These are phyloP conservation scores for Drosophila ambigua DNA, from an alignment of 1,140 invertebrate species.

Conservation along the genomic window DNA sequence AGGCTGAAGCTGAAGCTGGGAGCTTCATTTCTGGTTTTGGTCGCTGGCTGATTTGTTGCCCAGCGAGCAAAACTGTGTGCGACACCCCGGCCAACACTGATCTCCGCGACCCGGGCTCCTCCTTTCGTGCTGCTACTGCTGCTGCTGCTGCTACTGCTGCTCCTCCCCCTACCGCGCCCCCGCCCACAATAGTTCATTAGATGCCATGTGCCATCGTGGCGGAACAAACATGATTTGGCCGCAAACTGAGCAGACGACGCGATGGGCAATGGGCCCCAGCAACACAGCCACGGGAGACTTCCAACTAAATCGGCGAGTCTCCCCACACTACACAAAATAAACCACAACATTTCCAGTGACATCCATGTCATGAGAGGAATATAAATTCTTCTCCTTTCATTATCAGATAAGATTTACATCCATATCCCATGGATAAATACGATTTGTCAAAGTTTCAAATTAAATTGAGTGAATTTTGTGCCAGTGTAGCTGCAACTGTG, in stretches of 20 bases:
- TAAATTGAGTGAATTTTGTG: neutral
- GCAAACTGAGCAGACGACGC: constrained; percentile 36
- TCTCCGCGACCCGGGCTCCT: constrained; percentile 8
- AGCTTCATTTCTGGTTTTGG: constrained; percentile 76
- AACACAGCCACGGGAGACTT: constrained; percentile 22
- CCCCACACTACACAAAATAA: neutral
- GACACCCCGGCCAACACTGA: constrained; percentile 47
- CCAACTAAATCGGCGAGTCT: constrained; percentile 26
- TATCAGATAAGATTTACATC: too few relatives aligned
- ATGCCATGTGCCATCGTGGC: constrained; percentile 77
- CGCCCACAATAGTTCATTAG: constrained; percentile 77
- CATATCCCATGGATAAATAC: too few relatives aligned
- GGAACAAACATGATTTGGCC: constrained; percentile 80
- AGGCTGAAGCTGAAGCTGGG: constrained; percentile 16
- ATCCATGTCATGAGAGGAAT: too few relatives aligned
- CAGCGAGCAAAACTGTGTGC: constrained; percentile 57
- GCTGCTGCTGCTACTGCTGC: neutral
- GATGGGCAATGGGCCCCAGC: constrained; percentile 5
- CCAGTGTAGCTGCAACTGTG: constrained; percentile 5
- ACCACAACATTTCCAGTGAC: too few relatives aligned
- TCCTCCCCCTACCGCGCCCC: constrained; percentile 27
- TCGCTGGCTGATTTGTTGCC: constrained; percentile 77
- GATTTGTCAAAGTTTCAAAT: too few relatives aligned
- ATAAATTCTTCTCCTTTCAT: too few relatives aligned
- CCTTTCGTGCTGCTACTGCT: neutral